Percentiles rank a stretch among this genome's conserved stretches.
Evolutionary conservation across 2,113 vertebrate genomes (phyloP).

Genomic region (Eulemur macaco): DNA sequence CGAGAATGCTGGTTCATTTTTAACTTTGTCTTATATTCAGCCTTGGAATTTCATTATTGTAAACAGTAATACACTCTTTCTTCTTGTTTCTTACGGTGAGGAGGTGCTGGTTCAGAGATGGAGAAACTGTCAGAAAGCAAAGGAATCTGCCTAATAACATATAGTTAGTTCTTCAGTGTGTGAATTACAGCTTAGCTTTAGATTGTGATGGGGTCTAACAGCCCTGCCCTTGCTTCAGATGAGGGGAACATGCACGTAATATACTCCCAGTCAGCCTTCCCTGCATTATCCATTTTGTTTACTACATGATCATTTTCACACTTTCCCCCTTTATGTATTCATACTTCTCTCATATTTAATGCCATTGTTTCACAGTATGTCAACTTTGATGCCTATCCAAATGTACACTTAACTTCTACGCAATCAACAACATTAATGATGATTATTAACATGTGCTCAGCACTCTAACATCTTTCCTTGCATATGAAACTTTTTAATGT

Average conservation of each 20-base stretch:
- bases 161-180: not conserved
- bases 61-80: not conserved
- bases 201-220: not conserved
- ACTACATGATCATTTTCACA: not conserved
- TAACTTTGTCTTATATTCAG: not conserved
- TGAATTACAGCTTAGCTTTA: not conserved
- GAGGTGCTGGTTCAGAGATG: not conserved
- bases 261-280: not conserved
- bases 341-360: not conserved
- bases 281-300: not conserved
- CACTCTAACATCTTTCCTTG: not conserved
- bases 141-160: not conserved
- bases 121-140: conserved; percentile 10
- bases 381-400: not conserved
- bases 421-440: not conserved
- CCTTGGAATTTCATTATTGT: not conserved
- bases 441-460: not conserved
- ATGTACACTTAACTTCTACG: not conserved
- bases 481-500: not conserved
- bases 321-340: not conserved
- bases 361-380: not conserved
- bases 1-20: not conserved
- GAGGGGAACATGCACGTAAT: not conserved
- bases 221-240: not conserved
- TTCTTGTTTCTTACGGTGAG: not conserved